A percentile compares a stretch with the other conserved stretches of the same genome.
Evolutionary conservation across 2,113 vertebrate species (phyloP).

Genomic region (Aythya baeri): DNA sequence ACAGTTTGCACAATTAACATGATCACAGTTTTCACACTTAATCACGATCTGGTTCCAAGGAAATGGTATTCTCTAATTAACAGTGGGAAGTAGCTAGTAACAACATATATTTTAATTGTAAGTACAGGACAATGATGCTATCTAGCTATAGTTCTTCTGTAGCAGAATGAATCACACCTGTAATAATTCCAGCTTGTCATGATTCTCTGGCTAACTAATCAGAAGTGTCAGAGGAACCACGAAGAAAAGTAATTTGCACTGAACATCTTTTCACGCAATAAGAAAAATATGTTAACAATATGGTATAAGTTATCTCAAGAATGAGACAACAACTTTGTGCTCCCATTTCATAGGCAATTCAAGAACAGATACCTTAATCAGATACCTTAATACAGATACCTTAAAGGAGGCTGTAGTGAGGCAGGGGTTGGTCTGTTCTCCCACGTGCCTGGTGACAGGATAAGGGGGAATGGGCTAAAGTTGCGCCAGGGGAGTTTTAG

Average conservation of each 20-base stretch:
- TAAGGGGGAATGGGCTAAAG: too few species aligned
- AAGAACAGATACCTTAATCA: neutral
- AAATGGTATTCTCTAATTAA: neutral
- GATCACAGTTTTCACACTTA: neutral
- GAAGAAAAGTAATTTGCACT: neutral
- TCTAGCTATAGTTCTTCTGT: neutral
- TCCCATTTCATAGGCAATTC: neutral
- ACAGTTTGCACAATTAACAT: neutral
- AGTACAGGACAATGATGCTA: neutral
- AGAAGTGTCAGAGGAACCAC: neutral
- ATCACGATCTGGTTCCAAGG: neutral
- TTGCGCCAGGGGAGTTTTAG: too few species aligned
- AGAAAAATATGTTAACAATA: neutral
- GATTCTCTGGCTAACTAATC: neutral
- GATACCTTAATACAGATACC: too few species aligned
- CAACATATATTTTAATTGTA: neutral
- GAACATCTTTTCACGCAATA: neutral
- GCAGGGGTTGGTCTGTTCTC: too few species aligned
- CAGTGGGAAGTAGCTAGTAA: neutral
- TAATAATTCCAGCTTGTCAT: neutral
- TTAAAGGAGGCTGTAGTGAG: too few species aligned
- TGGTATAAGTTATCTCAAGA: neutral
- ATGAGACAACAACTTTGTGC: neutral
- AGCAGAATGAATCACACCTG: neutral
- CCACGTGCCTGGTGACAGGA: too few species aligned